A percentile compares a stretch with the other conserved stretches of the same genome.
These are phyloP conservation scores for Galago senegalensis DNA, from an alignment of 2,797 vertebrate species.

Conservation along the genomic window DNA sequence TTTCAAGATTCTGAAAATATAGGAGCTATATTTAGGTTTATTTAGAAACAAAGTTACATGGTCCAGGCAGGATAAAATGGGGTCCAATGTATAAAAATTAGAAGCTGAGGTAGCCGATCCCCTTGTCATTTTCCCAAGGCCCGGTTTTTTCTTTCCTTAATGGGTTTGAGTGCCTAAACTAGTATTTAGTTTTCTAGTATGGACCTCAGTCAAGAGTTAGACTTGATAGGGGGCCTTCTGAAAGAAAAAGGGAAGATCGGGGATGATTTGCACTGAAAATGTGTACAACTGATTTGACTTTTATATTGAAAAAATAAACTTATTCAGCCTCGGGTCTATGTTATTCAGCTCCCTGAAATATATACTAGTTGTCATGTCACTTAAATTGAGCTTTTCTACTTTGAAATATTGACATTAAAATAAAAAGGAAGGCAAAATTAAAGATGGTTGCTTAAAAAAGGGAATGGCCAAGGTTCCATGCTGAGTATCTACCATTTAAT, in stretches of 20 bases:
- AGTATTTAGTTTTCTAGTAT: conserved; percentile 66
- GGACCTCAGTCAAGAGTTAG: conserved; percentile 47
- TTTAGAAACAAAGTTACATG: conserved; percentile 74
- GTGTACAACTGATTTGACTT: conserved; percentile 2
- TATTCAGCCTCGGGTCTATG: background rate
- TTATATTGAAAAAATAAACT: conserved; percentile 60
- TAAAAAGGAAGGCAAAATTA: background rate
- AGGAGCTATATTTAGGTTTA: conserved; percentile 58
- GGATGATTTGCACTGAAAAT: background rate
- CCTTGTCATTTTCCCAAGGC: conserved; percentile 69
- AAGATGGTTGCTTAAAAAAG: background rate
- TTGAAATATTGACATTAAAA: conserved; percentile 9
- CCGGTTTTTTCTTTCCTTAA: conserved; percentile 28
- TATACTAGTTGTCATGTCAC: background rate
- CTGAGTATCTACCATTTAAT: background rate
- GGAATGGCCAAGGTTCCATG: background rate
- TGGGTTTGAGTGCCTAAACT: conserved; percentile 57
- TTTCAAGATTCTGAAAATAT: conserved; percentile 64
- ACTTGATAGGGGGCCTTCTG: background rate
- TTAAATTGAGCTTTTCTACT: conserved; percentile 15
- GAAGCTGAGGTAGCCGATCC: conserved; percentile 68
- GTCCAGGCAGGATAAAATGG: conserved; percentile 41
- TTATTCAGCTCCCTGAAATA: background rate
- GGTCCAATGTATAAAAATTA: conserved; percentile 63
- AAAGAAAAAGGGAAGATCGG: conserved; percentile 70